Conservation (phyloP, 1,140 invertebrate genomes). For the Panagrolaimus sp. region DNA sequence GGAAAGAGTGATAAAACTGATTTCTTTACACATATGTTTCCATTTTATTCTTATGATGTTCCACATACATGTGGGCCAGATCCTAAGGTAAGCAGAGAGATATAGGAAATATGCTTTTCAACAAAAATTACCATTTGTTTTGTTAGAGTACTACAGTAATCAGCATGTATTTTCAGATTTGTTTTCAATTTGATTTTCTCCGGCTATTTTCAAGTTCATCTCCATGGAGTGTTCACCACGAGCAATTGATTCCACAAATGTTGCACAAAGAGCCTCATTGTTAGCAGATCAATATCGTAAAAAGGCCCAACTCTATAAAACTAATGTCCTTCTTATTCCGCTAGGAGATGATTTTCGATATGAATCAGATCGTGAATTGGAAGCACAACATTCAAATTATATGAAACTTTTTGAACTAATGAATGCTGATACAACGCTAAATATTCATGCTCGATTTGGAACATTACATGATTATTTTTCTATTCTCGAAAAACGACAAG, state of each 20-base stretch:
- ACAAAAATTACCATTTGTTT: too few species aligned
- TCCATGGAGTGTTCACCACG: constrained; percentile 78
- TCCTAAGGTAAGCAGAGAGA: constrained; percentile 64
- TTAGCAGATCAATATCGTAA: constrained; percentile 91
- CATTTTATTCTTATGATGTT: constrained; percentile 95
- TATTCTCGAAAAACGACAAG: constrained; percentile 67
- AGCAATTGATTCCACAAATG: constrained; percentile 74
- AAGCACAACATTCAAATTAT: constrained; percentile 77
- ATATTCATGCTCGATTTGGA: constrained; percentile 81
- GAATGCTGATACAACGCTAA: constrained; percentile 72
- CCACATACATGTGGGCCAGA: constrained; percentile 97
- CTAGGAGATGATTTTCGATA: constrained; percentile 84
- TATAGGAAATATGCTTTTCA: too few species aligned
- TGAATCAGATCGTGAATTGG: not conserved
- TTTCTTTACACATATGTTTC: constrained; percentile 93
- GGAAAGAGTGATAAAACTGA: constrained; percentile 64
- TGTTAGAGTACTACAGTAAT: not conserved
- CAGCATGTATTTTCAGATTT: constrained; percentile 64
- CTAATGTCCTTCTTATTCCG: constrained; percentile 79
- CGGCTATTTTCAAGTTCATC: constrained; percentile 73
- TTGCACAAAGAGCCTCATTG: constrained; percentile 71
- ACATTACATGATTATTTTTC: constrained; percentile 90
- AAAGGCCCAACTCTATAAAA: constrained; percentile 84
- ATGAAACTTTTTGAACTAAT: constrained; percentile 85
- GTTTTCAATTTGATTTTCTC: constrained; percentile 97